Percentiles rank a stretch among this genome's conserved stretches.
These are phyloP conservation scores for Macrobrachium rosenbergii DNA, from an alignment of 1,140 invertebrate genomes.

Conservation along the genomic window DNA sequence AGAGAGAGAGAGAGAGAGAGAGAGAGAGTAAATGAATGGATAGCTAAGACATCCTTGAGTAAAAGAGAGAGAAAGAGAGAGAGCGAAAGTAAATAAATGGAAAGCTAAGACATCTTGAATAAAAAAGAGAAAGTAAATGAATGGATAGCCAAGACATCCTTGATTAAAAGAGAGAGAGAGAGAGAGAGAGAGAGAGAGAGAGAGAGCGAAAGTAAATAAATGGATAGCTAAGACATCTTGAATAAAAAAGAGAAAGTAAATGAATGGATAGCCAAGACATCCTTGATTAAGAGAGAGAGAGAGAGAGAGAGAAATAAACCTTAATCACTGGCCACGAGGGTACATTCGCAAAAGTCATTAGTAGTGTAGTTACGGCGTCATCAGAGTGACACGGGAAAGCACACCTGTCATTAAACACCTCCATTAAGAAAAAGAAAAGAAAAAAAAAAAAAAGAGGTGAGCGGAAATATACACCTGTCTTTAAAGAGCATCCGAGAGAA, in stretches of 20 bases:
- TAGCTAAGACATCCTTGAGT: background rate
- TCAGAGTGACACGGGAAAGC: background rate
- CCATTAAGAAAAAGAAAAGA: background rate
- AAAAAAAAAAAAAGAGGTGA: background rate
- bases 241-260: background rate
- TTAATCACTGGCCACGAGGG: background rate
- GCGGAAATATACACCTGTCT: background rate
- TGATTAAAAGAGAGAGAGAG: background rate
- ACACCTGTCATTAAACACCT: background rate
- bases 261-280: background rate
- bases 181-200: background rate
- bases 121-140: background rate
- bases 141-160: background rate
- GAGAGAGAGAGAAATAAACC: background rate
- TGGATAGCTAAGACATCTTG: background rate
- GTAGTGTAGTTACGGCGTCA: no score
- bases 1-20: background rate
- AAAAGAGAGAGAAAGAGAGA: background rate
- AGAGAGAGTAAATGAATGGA: background rate
- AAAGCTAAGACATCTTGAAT: background rate
- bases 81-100: no score
- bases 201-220: constrained; percentile 3
- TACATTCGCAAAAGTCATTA: background rate
- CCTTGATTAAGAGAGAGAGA: background rate
- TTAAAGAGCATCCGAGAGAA: no score